Percentiles rank a stretch among this genome's conserved stretches.
These are phyloP conservation scores for Piaya cayana DNA, from an alignment of 2,113 vertebrate genomes.

Conservation along the genomic window DNA sequence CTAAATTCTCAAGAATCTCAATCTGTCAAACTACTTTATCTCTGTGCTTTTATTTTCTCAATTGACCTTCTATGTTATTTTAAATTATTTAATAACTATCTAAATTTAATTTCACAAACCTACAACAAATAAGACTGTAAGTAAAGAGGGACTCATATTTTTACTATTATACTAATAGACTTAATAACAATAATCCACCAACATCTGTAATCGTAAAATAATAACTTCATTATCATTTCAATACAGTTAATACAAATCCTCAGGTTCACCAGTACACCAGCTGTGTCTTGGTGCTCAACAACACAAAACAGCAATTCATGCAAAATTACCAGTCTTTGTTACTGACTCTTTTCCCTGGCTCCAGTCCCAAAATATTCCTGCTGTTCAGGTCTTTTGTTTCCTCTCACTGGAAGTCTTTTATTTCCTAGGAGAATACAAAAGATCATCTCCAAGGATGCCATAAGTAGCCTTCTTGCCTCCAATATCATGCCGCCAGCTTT, in stretches of 20 bases:
- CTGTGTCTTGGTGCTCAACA: slow-evolving; percentile 74
- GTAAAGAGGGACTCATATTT: slow-evolving; percentile 71
- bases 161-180: slow-evolving; percentile 73
- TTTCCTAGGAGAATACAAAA: slow-evolving; percentile 63
- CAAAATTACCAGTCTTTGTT: slow-evolving; percentile 77
- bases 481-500: background rate
- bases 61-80: background rate
- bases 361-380: slow-evolving; percentile 71
- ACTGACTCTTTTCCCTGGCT: slow-evolving; percentile 76
- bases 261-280: slow-evolving; percentile 75
- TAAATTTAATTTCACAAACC: slow-evolving; percentile 54
- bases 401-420: slow-evolving; percentile 50
- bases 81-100: background rate
- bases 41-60: background rate
- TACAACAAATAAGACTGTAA: slow-evolving; percentile 56
- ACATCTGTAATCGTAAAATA: slow-evolving; percentile 79
- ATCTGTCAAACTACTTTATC: background rate
- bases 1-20: background rate
- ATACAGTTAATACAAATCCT: slow-evolving; percentile 74
- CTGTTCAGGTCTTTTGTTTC: slow-evolving; percentile 78
- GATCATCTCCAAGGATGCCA: slow-evolving; percentile 34
- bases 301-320: slow-evolving; percentile 78
- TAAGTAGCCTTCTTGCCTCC: slow-evolving; percentile 44
- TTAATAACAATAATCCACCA: slow-evolving; percentile 79
- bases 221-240: slow-evolving; percentile 81